These are phyloP conservation scores for Hypena proboscidalis DNA, from an alignment of 2,888 invertebrate species.

Conservation along the genomic window DNA sequence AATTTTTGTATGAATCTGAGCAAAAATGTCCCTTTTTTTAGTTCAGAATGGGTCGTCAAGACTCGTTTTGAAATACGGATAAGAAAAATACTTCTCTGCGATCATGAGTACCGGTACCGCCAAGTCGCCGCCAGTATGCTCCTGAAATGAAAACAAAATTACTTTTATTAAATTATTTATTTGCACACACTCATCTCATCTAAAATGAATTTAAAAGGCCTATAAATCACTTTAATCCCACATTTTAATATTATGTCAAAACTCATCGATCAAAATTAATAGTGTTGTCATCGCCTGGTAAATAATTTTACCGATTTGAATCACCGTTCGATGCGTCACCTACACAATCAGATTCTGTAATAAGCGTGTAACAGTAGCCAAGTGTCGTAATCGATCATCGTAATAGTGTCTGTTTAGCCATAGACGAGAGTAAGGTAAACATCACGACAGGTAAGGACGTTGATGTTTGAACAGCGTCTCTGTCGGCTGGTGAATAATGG, in stretches of 20 bases:
- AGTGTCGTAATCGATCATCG: slow-evolving; percentile 74
- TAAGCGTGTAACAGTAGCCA: slow-evolving; percentile 63
- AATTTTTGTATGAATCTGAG: too few species aligned
- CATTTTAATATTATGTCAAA: slow-evolving; percentile 17
- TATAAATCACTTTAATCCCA: slow-evolving; percentile 9
- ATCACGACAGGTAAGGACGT: slow-evolving; percentile 68
- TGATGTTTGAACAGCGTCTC: slow-evolving; percentile 60
- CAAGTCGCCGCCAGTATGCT: slow-evolving; percentile 6
- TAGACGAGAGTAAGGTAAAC: slow-evolving; percentile 63
- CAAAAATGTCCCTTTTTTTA: too few species aligned
- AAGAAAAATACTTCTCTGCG: slow-evolving; percentile 46
- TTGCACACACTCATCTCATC: slow-evolving; percentile 17
- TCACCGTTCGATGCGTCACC: slow-evolving; percentile 43
- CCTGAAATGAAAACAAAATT: slow-evolving; percentile 42
- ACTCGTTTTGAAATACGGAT: too few species aligned
- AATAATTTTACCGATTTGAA: slow-evolving; percentile 65
- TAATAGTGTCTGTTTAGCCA: slow-evolving; percentile 61
- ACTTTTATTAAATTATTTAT: slow-evolving; percentile 26
- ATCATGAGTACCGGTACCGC: slow-evolving; percentile 1
- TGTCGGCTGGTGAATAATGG: slow-evolving; percentile 53
- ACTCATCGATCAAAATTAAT: slow-evolving; percentile 66
- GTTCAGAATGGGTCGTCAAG: too few species aligned
- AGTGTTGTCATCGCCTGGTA: slow-evolving; percentile 62
- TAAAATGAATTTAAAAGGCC: slow-evolving; percentile 6
- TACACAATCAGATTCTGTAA: slow-evolving; percentile 59